These are phyloP conservation scores for Latheticus oryzae DNA, from an alignment of 2,888 invertebrate genomes.

Conservation along the genomic window DNA sequence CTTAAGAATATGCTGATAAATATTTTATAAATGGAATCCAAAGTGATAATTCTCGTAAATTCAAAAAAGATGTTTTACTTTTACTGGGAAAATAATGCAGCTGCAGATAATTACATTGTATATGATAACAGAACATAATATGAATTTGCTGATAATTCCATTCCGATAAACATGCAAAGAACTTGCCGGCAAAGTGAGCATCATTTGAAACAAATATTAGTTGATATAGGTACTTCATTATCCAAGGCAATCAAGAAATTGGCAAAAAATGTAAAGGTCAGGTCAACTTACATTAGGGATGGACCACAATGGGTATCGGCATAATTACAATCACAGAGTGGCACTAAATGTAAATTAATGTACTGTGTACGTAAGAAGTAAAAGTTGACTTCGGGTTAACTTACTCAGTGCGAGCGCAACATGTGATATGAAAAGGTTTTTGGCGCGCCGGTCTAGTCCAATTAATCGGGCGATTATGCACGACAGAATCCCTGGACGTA, in stretches of 20 bases:
- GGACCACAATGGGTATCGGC: neutral
- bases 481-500: constrained; percentile 8
- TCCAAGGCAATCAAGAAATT: neutral
- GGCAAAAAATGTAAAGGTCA: neutral
- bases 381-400: constrained; percentile 10
- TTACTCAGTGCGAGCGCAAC: constrained; percentile 21
- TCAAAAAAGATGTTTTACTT: too few species aligned
- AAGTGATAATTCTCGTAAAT: too few species aligned
- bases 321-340: neutral
- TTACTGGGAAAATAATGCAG: too few species aligned
- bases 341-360: neutral
- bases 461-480: constrained; percentile 30
- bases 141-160: constrained; percentile 20
- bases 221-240: neutral
- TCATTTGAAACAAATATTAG: too few species aligned
- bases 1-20: too few species aligned
- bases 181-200: too few species aligned
- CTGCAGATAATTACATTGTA: too few species aligned
- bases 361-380: constrained; percentile 11
- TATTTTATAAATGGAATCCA: too few species aligned
- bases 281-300: neutral
- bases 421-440: constrained; percentile 37
- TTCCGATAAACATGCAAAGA: too few species aligned
- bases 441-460: constrained; percentile 37
- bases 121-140: constrained; percentile 14